Conservation (phyloP, 2,113 vertebrate species). For the Gallinago jamesoni region DNA sequence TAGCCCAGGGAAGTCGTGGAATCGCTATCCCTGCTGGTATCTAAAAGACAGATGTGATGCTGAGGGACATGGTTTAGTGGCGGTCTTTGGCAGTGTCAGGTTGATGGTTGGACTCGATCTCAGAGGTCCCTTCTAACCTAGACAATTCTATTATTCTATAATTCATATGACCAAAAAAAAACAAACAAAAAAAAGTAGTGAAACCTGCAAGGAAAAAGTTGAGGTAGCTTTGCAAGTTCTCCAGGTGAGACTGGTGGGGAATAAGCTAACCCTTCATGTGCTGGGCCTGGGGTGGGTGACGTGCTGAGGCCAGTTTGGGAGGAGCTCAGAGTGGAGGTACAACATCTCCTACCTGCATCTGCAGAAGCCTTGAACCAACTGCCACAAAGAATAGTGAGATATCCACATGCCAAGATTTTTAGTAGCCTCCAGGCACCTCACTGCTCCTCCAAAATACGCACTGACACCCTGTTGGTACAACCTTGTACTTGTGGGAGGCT, state of each 20-base stretch:
- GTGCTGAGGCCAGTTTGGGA: not conserved
- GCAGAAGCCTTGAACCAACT: not conserved
- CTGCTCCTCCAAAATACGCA: accelerated
- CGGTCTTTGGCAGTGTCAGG: no score
- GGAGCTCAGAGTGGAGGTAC: not conserved
- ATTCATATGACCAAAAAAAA: not conserved
- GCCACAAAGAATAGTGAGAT: not conserved
- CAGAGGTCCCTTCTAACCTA: no score
- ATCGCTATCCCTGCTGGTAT: no score
- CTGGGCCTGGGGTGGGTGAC: no score
- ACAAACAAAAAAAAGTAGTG: no score
- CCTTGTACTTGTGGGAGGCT: not conserved
- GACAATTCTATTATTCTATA: no score
- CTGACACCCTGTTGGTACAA: not conserved
- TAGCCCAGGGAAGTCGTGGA: no score
- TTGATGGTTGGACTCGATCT: no score
- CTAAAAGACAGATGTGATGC: no score
- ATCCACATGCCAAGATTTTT: accelerated
- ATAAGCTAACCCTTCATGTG: not conserved
- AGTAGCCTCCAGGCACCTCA: not conserved
- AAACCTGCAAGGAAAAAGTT: not conserved
- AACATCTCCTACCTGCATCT: accelerated
- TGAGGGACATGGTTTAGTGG: no score
- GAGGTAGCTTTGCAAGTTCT: not conserved
- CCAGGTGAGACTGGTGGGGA: not conserved